Evolutionary conservation across 64 coral and sea anemone genomes (phyloP), one percentile per base, ranked within the genome.

Genomic region (Orbicella faveolata): DNA sequence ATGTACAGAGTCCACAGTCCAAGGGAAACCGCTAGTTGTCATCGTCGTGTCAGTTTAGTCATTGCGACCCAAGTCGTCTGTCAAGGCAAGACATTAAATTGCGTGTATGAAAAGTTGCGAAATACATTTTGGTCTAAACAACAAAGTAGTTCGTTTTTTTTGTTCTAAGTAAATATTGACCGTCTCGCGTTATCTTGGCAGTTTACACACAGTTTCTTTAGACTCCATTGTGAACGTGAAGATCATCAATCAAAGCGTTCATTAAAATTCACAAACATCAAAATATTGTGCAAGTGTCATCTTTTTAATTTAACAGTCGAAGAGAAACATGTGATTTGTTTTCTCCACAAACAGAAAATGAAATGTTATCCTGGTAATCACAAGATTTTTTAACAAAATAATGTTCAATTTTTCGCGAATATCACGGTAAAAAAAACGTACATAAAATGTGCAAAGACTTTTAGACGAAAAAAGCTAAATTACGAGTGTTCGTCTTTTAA

Each of bases 151-250:
- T 77, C 35, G 19, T n/a, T 59, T 33, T 23, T 70, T 70, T 78
- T 78, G 36, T 53, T 36, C 0, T 39, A 67, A 41, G 80, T 83
- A 83, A 85, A 85, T 25, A 85, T 85, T 85, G 63, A 21, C 36
- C 13, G 48, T 52, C 26, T 73, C 19, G 30, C 30, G 30, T 53
- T 51, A 12, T n/a, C 23, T 19, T 70, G 82, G 10, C 39, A 16
- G 18, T 30, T 73, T 23, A 70, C 36, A 41, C 48, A 68, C 82
- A 72, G 48, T 37, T 36, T 52, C 1, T 68, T 39, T 17, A 84
- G 37, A 72, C 37, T 67, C 39, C 37, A 6, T 37, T 69, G 36
- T 48, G 23, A 67, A 84, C 20, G 17, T n/a, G 6, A 21, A 52
- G 23, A 73, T 48, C 36, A 73, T 85, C 82, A 85, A 54, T 85